Evolutionary conservation across 2,113 vertebrate genomes (phyloP), one percentile per base, ranked within the genome.

Genomic region (Lethenteron reissneri): DNA sequence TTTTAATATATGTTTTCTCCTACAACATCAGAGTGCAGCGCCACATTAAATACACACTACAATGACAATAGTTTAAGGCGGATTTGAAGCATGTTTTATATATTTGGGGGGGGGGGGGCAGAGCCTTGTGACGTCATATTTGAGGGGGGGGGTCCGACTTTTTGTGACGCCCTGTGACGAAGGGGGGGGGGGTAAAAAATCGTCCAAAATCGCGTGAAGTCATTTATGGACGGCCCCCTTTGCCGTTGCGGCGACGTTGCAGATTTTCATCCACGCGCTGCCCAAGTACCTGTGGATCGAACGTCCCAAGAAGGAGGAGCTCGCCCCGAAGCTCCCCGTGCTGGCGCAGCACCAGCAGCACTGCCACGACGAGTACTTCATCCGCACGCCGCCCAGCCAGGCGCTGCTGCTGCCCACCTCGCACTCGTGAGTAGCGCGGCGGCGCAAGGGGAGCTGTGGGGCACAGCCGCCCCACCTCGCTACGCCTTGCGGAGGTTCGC

Each of bases 191-290:
- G 12, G 57, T 73, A 10, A 9, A 14, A 9, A 21, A 58, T 70
- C 56, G 19, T 10, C 56, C 12, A 2, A 58, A 12, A 21, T 71
- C 13, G 58, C 21, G 12, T 14, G 71, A 68, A 14, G 13, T 57
- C 62, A 13, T 74, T 70, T 21, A 9, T 3, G 6, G 19, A 15
- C 8, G 56, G 21, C 19, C 8, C 12, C 19, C 4, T 15, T 57
- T 56, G 56, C 56, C 12, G 15, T 58, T 11, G 69, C 62, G 58
- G 59, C 71, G 17, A 12, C 11, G 41, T 74, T 71, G 2, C 70
- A 92, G 89, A 88, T 89, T 74, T 92, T 91, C 73, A 87, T 92
- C 77, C 84, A 88, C 77, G 80, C 81, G 70, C 81, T 92, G 10
- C 87, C 89, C 3, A 78, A 77, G 1, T 91, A 86, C 74, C 78